phyloP scores from a whole-genome alignment of 2,113 vertebrate species.

The Falcunculus frontatus region DNA sequence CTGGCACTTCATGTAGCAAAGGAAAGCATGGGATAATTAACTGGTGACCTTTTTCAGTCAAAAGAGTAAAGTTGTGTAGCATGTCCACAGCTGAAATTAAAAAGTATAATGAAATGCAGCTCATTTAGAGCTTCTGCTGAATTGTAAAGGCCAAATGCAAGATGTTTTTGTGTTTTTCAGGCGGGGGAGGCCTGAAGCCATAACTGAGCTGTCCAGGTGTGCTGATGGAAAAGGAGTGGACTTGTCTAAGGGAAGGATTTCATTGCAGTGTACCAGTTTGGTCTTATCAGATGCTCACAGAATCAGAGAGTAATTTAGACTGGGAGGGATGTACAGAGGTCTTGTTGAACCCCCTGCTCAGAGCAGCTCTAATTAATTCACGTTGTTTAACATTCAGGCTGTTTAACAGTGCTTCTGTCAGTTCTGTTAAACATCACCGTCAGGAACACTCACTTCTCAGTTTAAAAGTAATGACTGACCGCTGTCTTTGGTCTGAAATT shows the following conservation, averaged over 20 bases:
- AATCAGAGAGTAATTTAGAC: background rate
- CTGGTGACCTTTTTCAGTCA: background rate
- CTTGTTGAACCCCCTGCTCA: background rate
- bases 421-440: background rate
- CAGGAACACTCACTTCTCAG: background rate
- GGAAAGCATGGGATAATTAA: background rate
- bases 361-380: background rate
- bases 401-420: background rate
- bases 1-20: background rate
- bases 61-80: background rate
- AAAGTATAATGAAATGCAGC: background rate
- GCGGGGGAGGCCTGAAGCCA: background rate
- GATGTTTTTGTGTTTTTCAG: background rate
- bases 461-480: background rate
- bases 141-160: background rate
- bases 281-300: background rate
- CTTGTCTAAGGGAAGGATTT: background rate
- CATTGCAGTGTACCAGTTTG: background rate
- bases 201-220: background rate
- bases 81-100: background rate
- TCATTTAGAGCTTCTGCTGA: background rate
- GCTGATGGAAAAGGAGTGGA: background rate
- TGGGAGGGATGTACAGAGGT: background rate
- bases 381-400: background rate
- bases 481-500: background rate